Evolutionary conservation across 1,140 invertebrate species (phyloP), one percentile per base, ranked within the genome.

Genomic region (Akabosia matsudoensis): DNA sequence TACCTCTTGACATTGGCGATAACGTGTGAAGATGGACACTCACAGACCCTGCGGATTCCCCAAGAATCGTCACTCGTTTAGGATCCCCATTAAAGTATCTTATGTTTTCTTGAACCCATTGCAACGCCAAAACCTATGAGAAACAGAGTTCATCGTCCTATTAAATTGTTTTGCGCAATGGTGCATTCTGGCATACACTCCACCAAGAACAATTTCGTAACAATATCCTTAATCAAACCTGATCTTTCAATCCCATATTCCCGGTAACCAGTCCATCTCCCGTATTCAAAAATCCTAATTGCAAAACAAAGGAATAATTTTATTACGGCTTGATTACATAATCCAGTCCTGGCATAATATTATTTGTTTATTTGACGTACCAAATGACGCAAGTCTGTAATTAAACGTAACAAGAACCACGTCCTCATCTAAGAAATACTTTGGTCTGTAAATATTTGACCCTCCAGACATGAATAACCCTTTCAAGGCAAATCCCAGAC

Each of bases 161-260:
- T 56, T 56, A 13, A 56, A 22, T 10, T 56, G 7, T 56, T 10
- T 45, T 10, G 37, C 37, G 14, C 54, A 56, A n/a, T 83, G 94
- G 94, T 1, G 95, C n/a, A n/a, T n/a, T 93, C 0, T 96, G n/a
- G n/a, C n/a, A n/a, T n/a, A n/a, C n/a, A n/a, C n/a, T n/a, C n/a
- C n/a, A n/a, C n/a, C n/a, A n/a, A n/a, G n/a, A n/a, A n/a, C n/a
- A n/a, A n/a, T n/a, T n/a, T n/a, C n/a, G n/a, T n/a, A n/a, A n/a
- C n/a, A n/a, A 56, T 56, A 3, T 56, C 24, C n/a, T 24, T 13
- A 56, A 16, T 56, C 54, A n/a, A 4, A 56, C 37, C n/a, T 51
- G 37, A 45, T 45, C 70, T 51, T 72, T 72, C 70, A 72, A 45
- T 3, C 70, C 70, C 70, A 72, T 72, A 26, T 72, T 72, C 28